Percentiles rank a stretch among this genome's conserved stretches.
Conservation (phyloP, 1,140 invertebrate species). For the Anoplophora glabripennis region DNA sequence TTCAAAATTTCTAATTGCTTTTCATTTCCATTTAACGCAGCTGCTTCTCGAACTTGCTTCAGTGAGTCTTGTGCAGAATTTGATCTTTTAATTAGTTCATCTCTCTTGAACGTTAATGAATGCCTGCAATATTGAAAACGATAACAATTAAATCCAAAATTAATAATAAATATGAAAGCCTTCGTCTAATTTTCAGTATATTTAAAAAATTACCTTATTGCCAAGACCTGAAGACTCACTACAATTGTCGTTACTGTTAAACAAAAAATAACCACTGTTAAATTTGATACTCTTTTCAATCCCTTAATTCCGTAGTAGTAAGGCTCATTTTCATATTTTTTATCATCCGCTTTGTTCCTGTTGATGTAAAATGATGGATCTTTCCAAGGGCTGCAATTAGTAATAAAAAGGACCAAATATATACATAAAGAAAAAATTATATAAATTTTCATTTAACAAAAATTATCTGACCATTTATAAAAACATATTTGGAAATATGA, state of each 20-base stretch:
- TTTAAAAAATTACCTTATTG: constrained; percentile 52
- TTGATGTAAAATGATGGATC: constrained; percentile 38
- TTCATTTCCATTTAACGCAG: constrained; percentile 54
- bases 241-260: constrained; percentile 53
- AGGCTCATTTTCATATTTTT: constrained; percentile 42
- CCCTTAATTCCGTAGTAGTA: constrained; percentile 65
- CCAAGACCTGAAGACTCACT: constrained; percentile 54
- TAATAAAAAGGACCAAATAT: constrained; percentile 11
- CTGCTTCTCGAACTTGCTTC: constrained; percentile 50
- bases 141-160: not conserved
- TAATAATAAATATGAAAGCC: not conserved
- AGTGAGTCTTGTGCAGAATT: constrained; percentile 51
- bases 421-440: not conserved
- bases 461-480: not conserved
- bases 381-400: constrained; percentile 45
- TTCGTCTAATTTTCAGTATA: not conserved
- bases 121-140: constrained; percentile 42
- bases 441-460: not conserved
- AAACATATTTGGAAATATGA: not conserved
- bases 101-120: constrained; percentile 50
- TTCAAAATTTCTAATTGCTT: constrained; percentile 44
- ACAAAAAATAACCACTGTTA: constrained; percentile 54
- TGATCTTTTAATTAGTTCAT: constrained; percentile 50
- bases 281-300: constrained; percentile 56
- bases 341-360: constrained; percentile 41